phyloP scores from a whole-genome alignment of 1,140 invertebrate species.

The Scylla paramamosain region DNA sequence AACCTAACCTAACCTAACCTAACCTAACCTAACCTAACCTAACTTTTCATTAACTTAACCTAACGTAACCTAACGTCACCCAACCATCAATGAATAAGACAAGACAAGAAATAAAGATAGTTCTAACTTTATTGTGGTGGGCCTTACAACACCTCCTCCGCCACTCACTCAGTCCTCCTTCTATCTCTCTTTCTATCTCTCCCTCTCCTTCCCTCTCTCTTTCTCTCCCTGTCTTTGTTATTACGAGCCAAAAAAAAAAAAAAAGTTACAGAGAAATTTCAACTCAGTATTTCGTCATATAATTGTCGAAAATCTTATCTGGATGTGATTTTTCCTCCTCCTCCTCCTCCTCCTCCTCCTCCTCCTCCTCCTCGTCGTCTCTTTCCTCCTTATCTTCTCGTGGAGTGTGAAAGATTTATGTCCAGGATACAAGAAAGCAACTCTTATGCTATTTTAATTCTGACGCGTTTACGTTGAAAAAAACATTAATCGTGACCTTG shows the following conservation, averaged over 20 bases:
- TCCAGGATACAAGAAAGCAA: constrained; percentile 2
- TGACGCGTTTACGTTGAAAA: neutral
- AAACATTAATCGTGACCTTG: neutral
- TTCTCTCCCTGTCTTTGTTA: constrained; percentile 24
- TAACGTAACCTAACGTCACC: no score
- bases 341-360: constrained; percentile 5
- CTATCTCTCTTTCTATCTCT: neutral
- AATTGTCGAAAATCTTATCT: no score
- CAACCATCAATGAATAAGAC: no score
- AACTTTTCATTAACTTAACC: no score
- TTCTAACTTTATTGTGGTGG: no score
- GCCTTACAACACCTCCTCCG: no score
- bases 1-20: no score
- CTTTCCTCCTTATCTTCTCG: neutral
- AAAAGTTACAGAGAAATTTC: neutral
- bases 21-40: no score
- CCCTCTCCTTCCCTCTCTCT: neutral
- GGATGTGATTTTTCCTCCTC: neutral
- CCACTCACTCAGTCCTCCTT: neutral
- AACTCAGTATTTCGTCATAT: neutral
- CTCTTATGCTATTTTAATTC: neutral
- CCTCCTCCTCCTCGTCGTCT: neutral
- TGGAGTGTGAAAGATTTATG: constrained; percentile 10
- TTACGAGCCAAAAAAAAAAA: neutral
- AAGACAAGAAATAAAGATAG: no score